A percentile compares a stretch with the other conserved stretches of the same genome.
phyloP scores from a whole-genome alignment of 2,797 vertebrate genomes.

The Anguilla obscura region DNA sequence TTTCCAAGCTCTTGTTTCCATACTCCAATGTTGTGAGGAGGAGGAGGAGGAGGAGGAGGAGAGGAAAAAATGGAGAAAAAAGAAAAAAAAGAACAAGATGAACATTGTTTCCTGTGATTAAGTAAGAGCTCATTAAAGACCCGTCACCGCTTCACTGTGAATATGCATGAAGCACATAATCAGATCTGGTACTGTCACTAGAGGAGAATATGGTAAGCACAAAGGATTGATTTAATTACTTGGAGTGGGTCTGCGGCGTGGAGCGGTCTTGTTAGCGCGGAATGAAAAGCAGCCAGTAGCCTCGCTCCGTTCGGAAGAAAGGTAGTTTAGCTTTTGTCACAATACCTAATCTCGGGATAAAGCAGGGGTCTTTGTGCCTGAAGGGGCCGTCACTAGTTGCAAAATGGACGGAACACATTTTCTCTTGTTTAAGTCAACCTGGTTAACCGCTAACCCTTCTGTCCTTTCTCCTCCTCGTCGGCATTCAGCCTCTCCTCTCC shows the following conservation, averaged over 20 bases:
- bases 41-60: slow-evolving; percentile 13
- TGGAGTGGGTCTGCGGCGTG: slow-evolving; percentile 90
- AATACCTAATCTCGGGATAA: slow-evolving; percentile 88
- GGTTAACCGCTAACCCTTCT: slow-evolving; percentile 58
- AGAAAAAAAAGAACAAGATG: slow-evolving; percentile 76
- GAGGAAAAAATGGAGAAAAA: neutral
- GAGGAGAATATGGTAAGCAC: slow-evolving; percentile 93
- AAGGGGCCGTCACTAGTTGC: slow-evolving; percentile 78
- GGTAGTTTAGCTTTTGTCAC: slow-evolving; percentile 88
- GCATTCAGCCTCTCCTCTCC: slow-evolving; percentile 2
- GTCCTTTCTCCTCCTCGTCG: slow-evolving; percentile 36
- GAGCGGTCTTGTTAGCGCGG: slow-evolving; percentile 87
- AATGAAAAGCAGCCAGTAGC: slow-evolving; percentile 87
- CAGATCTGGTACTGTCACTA: slow-evolving; percentile 92
- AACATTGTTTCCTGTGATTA: slow-evolving; percentile 81
- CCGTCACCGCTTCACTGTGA: slow-evolving; percentile 86
- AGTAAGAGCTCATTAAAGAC: slow-evolving; percentile 86
- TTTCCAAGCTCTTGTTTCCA: slow-evolving; percentile 69
- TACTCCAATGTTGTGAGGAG: slow-evolving; percentile 72
- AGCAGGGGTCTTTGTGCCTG: slow-evolving; percentile 80
- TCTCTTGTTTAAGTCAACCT: slow-evolving; percentile 79
- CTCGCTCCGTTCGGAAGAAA: slow-evolving; percentile 74
- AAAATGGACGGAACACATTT: slow-evolving; percentile 76
- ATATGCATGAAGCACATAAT: slow-evolving; percentile 97
- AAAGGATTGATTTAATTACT: slow-evolving; percentile 99